Base-by-base conservation (phyloP, 2,888 invertebrate genomes). In the Drosophila glabriapex region DNA sequence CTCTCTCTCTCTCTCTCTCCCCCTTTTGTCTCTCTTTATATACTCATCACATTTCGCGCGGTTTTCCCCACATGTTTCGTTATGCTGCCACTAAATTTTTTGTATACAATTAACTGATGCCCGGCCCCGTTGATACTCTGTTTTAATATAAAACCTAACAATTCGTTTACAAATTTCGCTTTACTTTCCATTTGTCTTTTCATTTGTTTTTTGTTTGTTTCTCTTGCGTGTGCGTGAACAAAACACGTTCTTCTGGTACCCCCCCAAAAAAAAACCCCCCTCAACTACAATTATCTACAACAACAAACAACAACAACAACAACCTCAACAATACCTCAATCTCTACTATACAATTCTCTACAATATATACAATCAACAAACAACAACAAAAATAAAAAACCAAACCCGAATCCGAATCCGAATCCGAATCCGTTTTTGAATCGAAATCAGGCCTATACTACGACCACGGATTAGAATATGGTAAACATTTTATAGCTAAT, bases 391-490 rank as follows among this genome's bases (percentile, higher is more conserved):
- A 62, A 67, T 67, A 61, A 61, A 77, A 73, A 64, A 68, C 33
- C 54, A 65, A 70, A 73, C 78, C 46, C 41, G 41, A 43, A 41
- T 41, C 46, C 85, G 80, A 74, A 68, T 55, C 46, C 41, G 41
- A 43, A 41, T 41, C 46, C 85, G 80, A 74, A 68, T 55, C 29
- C 50, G 66, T 46, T 63, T 62, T 49, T 62, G 72, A 66, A 58
- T 58, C 68, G 79, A 74, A 91, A 92, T 92, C 95, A 95, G 97
- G 96, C 97, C 97, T 94, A 96, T 96, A 94, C 95, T 97, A 94
- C 96, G 97, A 95, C 97, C 97, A 95, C 96, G 97, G 97, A 97
- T 97, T 95, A 96, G 96, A 95, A 96, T 97, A 96, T 97, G 97
- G 97, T 97, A 97, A 97, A 94, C 94, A 95, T 90, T 80, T 86